Base-by-base conservation (phyloP, 2,797 vertebrate genomes). In the Calcarius lapponicus region DNA sequence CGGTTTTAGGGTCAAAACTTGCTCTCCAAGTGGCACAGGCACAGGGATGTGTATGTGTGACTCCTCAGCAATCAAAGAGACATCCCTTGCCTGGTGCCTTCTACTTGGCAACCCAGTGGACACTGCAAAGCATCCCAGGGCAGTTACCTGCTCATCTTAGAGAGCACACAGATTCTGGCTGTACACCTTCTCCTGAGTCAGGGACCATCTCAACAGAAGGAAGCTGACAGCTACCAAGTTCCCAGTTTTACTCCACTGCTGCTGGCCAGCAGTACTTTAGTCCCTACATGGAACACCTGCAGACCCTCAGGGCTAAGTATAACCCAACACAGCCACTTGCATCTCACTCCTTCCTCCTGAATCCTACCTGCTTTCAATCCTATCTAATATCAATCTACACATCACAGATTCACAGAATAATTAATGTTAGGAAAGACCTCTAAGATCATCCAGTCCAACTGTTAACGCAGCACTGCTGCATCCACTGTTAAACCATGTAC, bases 11-110 rank as follows among this genome's bases (percentile, higher is more conserved):
- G 51, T 17, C 36, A 80, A 9, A 0, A 0, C 54, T 29, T 57
- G 22, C 47, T 71, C 42, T 65, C 28, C 38, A 26, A 58, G 58
- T 8, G 25, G 36, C 6, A 17, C 10, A n/a, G 25, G 36, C 6
- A 17, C 10, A n/a, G 32, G 64, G 21, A 69, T 1, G 0, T 3
- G 13, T 13, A 5, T 0, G 6, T 24, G 45, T 20, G 36, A 79
- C 20, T 3, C 1, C 54, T 50, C 2, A 26, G 58, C 61, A 71
- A 66, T 2, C 31, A 24, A 29, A 53, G 42, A 26, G 21, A 64
- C 16, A 82, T 42, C 8, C 18, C 8, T 29, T 2, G 1, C 20
- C 75, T 45, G 26, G 7, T 45, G 22, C 18, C 45, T 57, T 70
- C 78, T 57, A 56, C 22, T 20, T 0, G 0, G 57, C 43, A 61